A percentile compares a stretch with the other conserved stretches of the same genome.
These are phyloP conservation scores for Bubo scandiacus DNA, from an alignment of 2,113 vertebrate genomes.

Conservation along the genomic window DNA sequence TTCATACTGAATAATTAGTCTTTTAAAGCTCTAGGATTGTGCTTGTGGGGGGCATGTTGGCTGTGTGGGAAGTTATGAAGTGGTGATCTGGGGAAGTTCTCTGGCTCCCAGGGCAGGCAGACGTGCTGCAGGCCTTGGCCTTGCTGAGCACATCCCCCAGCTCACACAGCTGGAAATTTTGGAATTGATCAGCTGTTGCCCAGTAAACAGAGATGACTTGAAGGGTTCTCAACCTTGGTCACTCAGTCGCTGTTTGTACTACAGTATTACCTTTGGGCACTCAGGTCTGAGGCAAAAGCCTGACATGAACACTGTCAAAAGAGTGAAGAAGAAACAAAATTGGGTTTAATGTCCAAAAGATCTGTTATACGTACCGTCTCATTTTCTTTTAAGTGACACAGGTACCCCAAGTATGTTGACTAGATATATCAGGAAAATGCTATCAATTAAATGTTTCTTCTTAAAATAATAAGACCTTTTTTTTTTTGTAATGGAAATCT, in stretches of 20 bases:
- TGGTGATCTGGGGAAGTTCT: not conserved
- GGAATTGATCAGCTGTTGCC: not conserved
- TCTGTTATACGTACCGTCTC: not conserved
- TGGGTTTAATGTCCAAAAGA: not conserved
- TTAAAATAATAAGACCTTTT: not conserved
- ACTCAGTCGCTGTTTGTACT: not conserved
- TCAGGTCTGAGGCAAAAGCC: not conserved
- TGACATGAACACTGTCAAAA: not conserved
- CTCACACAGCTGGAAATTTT: not conserved
- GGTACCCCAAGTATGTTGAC: not conserved
- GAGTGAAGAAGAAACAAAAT: not conserved
- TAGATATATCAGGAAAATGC: not conserved
- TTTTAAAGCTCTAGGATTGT: not conserved
- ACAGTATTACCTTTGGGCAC: not conserved
- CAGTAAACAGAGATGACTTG: not conserved
- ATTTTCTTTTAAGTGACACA: not conserved
- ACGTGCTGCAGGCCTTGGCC: not conserved
- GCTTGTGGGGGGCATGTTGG: not conserved
- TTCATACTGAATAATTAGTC: not conserved
- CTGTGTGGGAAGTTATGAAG: not conserved
- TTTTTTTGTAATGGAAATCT: not conserved
- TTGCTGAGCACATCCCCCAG: not conserved
- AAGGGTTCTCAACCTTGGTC: not conserved
- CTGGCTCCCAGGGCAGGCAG: not conserved
- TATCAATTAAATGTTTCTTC: not conserved